Percentiles rank a stretch among this genome's conserved stretches.
phyloP scores from a whole-genome alignment of 2,113 vertebrate species.

The Prietella phreatophila region DNA sequence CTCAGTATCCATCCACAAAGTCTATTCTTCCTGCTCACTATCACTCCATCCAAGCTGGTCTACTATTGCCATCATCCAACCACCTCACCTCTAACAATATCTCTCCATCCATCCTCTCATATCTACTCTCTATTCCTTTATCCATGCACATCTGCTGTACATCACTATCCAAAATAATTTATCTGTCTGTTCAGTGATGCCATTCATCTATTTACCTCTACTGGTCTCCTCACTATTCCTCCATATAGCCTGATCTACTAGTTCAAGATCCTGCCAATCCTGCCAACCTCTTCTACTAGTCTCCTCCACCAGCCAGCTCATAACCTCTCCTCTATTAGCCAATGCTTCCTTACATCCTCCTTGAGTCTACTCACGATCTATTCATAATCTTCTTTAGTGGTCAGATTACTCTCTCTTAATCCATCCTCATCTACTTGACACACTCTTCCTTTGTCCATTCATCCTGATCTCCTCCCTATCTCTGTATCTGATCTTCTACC shows the following conservation, averaged over 20 bases:
- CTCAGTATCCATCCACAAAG: background rate
- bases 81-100: background rate
- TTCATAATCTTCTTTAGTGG: background rate
- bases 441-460: background rate
- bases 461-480: background rate
- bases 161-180: background rate
- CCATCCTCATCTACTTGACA: background rate
- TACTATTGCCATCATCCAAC: background rate
- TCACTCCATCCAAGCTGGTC: background rate
- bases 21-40: background rate
- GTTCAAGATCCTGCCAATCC: background rate
- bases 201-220: background rate
- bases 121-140: background rate
- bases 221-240: background rate
- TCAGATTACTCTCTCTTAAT: background rate
- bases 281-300: background rate
- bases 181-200: background rate
- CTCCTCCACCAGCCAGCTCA: background rate
- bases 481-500: background rate
- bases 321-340: background rate
- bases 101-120: background rate
- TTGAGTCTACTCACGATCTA: background rate
- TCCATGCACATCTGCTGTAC: background rate
- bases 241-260: background rate
- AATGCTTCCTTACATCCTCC: background rate